A percentile compares a stretch with the other conserved stretches of the same genome.
Conservation (phyloP, 2,797 vertebrate genomes). For the Lagorchestes hirsutus region DNA sequence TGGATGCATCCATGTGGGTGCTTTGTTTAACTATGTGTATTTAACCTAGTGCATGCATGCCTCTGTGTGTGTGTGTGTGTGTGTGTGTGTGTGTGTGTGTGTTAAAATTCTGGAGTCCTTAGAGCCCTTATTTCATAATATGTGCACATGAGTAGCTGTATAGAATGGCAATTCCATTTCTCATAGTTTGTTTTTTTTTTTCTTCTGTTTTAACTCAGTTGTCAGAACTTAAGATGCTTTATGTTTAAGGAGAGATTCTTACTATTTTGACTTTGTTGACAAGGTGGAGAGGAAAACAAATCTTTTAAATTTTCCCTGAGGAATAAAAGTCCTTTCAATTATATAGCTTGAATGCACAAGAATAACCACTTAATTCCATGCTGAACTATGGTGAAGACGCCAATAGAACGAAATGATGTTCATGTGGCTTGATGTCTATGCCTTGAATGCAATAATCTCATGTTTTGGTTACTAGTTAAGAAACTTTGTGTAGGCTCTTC, state of each 20-base stretch:
- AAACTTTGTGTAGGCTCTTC: slow-evolving; percentile 49
- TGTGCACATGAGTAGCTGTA: neutral
- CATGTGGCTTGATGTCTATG: neutral
- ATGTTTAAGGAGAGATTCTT: slow-evolving; percentile 34
- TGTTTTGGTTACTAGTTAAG: slow-evolving; percentile 26
- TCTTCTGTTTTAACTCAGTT: slow-evolving; percentile 36
- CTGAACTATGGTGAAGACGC: neutral
- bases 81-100: neutral
- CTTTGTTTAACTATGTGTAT: slow-evolving; percentile 44
- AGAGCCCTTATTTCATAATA: slow-evolving; percentile 44
- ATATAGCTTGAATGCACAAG: neutral
- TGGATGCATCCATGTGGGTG: slow-evolving; percentile 5
- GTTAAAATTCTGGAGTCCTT: slow-evolving; percentile 6
- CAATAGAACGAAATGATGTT: neutral
- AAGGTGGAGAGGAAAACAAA: neutral
- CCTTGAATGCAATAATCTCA: slow-evolving; percentile 51
- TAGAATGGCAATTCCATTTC: slow-evolving; percentile 24
- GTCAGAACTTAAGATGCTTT: slow-evolving; percentile 24
- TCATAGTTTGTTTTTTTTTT: slow-evolving; percentile 42
- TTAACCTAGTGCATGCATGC: neutral
- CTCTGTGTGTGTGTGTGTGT: too few species aligned
- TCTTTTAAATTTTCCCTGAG: neutral
- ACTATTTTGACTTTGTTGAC: slow-evolving; percentile 29
- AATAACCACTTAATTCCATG: neutral
- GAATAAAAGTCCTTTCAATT: slow-evolving; percentile 39